These are phyloP conservation scores for Lucilia sericata DNA, from an alignment of 1,140 invertebrate genomes.

Conservation along the genomic window DNA sequence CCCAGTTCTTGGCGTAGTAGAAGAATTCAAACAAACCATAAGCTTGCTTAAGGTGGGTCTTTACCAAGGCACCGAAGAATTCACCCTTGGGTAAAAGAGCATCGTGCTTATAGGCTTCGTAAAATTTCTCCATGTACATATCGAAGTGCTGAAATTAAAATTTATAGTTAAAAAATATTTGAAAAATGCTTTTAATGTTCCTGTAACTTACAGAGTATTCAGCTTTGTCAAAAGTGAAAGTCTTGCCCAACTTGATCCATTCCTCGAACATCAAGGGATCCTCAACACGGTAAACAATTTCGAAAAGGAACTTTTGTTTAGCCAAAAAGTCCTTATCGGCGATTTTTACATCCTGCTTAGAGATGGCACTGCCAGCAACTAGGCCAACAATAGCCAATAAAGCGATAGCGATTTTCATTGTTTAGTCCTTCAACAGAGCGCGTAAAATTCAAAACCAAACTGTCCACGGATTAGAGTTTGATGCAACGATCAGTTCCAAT, in stretches of 20 bases:
- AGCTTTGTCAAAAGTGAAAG: slow-evolving; percentile 52
- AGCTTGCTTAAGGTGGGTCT: slow-evolving; percentile 68
- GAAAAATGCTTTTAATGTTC: too few species aligned
- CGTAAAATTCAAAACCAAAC: slow-evolving; percentile 43
- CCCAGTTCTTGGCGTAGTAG: slow-evolving; percentile 75
- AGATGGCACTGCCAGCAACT: slow-evolving; percentile 53
- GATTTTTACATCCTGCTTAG: slow-evolving; percentile 53
- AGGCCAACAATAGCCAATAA: slow-evolving; percentile 59
- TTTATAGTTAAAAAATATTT: slow-evolving; percentile 43
- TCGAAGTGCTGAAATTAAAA: slow-evolving; percentile 68
- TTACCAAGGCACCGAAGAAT: slow-evolving; percentile 70
- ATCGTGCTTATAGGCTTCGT: slow-evolving; percentile 47
- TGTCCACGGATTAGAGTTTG: too few species aligned
- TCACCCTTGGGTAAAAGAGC: slow-evolving; percentile 68
- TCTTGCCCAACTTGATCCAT: slow-evolving; percentile 56
- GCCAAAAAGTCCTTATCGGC: slow-evolving; percentile 55
- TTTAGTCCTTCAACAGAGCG: slow-evolving; percentile 35
- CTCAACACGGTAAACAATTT: too few species aligned
- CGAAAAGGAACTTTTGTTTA: slow-evolving; percentile 59
- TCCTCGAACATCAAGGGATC: too few species aligned
- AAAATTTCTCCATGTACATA: slow-evolving; percentile 50
- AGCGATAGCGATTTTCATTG: slow-evolving; percentile 59
- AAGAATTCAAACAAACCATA: slow-evolving; percentile 71
- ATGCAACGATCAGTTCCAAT: too few species aligned
- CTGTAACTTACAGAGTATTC: slow-evolving; percentile 60